Evolutionary conservation across 2,888 invertebrate genomes (phyloP), one percentile per base, ranked within the genome.

Genomic region (Lordiphosa andalusiaca): DNA sequence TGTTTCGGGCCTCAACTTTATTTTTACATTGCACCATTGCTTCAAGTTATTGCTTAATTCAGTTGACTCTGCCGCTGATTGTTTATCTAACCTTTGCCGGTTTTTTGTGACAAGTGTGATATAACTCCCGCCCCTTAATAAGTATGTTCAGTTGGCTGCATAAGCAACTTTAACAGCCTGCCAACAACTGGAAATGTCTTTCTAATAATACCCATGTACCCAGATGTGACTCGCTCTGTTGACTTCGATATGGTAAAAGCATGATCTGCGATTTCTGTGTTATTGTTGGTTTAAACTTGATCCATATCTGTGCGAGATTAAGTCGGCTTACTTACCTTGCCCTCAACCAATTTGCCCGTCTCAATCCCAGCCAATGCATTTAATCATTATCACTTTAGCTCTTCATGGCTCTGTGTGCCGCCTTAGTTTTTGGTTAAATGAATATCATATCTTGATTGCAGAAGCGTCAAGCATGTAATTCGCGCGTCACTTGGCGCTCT

Each of bases 381-480:
- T 44, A 33, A 13, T 10, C 44, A 44, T 21, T 47, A 30, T 21
- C 23, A 50, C 2, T 6, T 21, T 16, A 9, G 30, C 30, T 30
- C 9, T 9, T 30, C 0, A 25, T 49, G 36, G 23, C 21, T 44
- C 23, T 36, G 10, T 23, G 57, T 35, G 53, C n/a, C 39, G 49
- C 47, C 49, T 41, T 13, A 49, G 30, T 54, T 67, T 51, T 58
- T 35, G 52, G 50, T 54, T 63, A 67, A 71, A 75, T 71, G 62
- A 69, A 63, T 59, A 71, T 59, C 53, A 59, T 66, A 73, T 70
- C 74, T 64, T 70, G 68, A 76, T 67, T 59, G 42, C 52, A 50
- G 49, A 40, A 21, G 61, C 81, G 62, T 58, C 40, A 53, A 64
- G 71, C 81, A 68, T 77, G 75, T 73, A 77, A 75, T 73, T 67